These are phyloP conservation scores for Lycocerus yunnanus DNA, from an alignment of 2,888 invertebrate species.

Conservation along the genomic window DNA sequence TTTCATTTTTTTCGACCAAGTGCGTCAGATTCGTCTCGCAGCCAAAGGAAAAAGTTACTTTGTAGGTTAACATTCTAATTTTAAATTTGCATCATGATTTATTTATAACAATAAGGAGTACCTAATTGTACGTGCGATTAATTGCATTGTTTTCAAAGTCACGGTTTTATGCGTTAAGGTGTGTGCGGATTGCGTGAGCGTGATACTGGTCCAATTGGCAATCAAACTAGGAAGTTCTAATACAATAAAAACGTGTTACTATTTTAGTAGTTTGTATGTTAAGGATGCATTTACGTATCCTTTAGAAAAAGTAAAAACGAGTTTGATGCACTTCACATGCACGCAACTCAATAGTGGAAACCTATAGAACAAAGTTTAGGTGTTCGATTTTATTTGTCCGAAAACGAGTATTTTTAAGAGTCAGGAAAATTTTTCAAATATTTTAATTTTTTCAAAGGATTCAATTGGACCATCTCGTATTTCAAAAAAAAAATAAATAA, in stretches of 20 bases:
- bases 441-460: not conserved
- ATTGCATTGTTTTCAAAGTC: conserved; percentile 35
- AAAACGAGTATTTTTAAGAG: not conserved
- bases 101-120: conserved; percentile 33
- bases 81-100: conserved; percentile 34
- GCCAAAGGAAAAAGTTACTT: not conserved
- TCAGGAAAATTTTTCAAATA: not conserved
- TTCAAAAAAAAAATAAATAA: not conserved
- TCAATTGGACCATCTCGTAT: not conserved
- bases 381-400: not conserved
- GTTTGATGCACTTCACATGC: not conserved
- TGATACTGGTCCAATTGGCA: conserved; percentile 50
- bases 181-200: conserved; percentile 42
- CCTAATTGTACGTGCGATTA: conserved; percentile 18
- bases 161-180: conserved; percentile 40
- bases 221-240: conserved; percentile 43
- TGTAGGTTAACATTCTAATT: conserved; percentile 27
- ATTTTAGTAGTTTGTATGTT: conserved; percentile 26
- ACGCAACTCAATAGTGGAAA: not conserved
- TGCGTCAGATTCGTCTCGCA: not conserved
- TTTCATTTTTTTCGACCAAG: not conserved
- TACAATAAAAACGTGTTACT: conserved; percentile 23
- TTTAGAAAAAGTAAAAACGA: not conserved
- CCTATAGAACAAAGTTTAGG: not conserved
- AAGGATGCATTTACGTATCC: not conserved